Percentiles rank a stretch among this genome's conserved stretches.
Evolutionary conservation across 1,140 invertebrate species (phyloP).

Genomic region (Gryllus bimaculatus): DNA sequence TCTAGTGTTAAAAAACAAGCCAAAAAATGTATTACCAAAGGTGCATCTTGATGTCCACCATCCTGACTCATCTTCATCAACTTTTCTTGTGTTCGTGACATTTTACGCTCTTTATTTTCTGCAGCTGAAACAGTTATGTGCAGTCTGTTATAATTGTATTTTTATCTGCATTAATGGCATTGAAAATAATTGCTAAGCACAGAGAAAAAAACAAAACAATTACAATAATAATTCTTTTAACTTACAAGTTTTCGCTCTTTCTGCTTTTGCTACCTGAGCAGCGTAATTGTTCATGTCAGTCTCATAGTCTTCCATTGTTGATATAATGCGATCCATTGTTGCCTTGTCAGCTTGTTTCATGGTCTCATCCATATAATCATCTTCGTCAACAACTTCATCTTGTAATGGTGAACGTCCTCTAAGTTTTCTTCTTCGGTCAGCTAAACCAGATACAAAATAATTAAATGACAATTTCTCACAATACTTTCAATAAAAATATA

Average conservation of each 20-base stretch:
- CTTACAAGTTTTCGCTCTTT: slow-evolving; percentile 27
- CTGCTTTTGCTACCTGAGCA: slow-evolving; percentile 36
- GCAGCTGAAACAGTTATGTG: not conserved
- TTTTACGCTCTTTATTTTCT: slow-evolving; percentile 24
- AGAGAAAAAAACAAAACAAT: too few species aligned
- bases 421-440: slow-evolving; percentile 46
- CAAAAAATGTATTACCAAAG: not conserved
- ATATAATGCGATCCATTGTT: slow-evolving; percentile 62
- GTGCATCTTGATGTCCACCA: slow-evolving; percentile 6
- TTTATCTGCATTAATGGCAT: too few species aligned
- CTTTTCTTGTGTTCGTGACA: slow-evolving; percentile 30
- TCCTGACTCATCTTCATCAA: slow-evolving; percentile 28
- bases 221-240: not conserved
- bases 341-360: slow-evolving; percentile 62
- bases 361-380: slow-evolving; percentile 72
- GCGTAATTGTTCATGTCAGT: slow-evolving; percentile 58
- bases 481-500: too few species aligned
- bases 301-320: slow-evolving; percentile 72
- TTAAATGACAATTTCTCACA: too few species aligned
- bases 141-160: too few species aligned
- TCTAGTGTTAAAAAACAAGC: too few species aligned
- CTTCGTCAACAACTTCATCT: slow-evolving; percentile 45
- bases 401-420: slow-evolving; percentile 47
- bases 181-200: too few species aligned
- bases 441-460: slow-evolving; percentile 27